These are phyloP conservation scores for Halichoeres trimaculatus DNA, from an alignment of 2,113 vertebrate genomes.

Conservation along the genomic window DNA sequence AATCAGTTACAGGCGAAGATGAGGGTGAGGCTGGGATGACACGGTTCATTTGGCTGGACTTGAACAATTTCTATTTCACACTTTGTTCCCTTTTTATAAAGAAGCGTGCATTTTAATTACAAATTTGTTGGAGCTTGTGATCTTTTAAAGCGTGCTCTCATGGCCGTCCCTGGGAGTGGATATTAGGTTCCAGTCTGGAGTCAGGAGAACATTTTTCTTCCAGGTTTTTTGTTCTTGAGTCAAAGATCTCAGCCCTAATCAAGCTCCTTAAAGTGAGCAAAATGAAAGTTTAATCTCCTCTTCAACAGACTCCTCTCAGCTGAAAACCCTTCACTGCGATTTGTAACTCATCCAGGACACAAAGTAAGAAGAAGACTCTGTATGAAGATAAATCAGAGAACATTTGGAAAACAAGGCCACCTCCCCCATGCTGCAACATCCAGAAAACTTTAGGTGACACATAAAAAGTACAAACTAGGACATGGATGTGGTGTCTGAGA, in stretches of 20 bases:
- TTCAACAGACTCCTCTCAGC: neutral
- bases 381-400: conserved; percentile 43
- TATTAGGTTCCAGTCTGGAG: too few species aligned
- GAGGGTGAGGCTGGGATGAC: neutral
- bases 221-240: neutral
- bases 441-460: conserved; percentile 73
- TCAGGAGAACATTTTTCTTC: neutral
- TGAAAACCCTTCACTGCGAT: conserved; percentile 3
- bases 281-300: conserved; percentile 2
- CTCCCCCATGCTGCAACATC: conserved; percentile 31
- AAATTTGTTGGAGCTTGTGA: too few species aligned
- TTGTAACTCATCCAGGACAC: conserved; percentile 36
- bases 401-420: conserved; percentile 66
- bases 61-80: too few species aligned
- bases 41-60: too few species aligned
- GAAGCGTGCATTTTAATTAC: too few species aligned
- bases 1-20: neutral
- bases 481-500: conserved; percentile 44
- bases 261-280: neutral
- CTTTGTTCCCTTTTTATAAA: too few species aligned
- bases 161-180: too few species aligned
- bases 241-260: neutral
- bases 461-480: conserved; percentile 74
- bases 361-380: conserved; percentile 39
- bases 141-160: too few species aligned